These are phyloP conservation scores for Invenusta paracnida DNA, from an alignment of 2,888 invertebrate species.

Conservation along the genomic window DNA sequence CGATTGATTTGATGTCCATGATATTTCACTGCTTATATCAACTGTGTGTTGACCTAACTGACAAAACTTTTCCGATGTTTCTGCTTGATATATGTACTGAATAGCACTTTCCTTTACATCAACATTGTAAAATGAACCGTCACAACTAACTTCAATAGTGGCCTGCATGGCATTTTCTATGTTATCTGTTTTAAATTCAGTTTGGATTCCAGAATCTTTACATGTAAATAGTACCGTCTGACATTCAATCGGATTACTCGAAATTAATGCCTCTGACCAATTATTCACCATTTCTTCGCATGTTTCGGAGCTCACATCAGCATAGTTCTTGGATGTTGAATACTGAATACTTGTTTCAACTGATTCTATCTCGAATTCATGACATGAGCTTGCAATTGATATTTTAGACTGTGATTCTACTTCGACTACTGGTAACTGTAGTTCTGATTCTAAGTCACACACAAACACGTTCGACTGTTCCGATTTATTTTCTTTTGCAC, in stretches of 20 bases:
- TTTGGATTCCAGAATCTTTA: background rate
- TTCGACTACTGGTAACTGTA: background rate
- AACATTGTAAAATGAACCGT: too few relatives aligned
- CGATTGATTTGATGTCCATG: too few relatives aligned
- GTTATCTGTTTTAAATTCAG: background rate
- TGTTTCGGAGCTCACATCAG: background rate
- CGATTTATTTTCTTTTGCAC: background rate
- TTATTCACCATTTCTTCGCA: background rate
- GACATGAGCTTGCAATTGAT: background rate
- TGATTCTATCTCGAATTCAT: background rate
- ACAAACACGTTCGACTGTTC: background rate
- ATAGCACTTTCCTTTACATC: too few relatives aligned
- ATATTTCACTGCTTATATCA: too few relatives aligned
- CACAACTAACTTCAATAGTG: too few relatives aligned
- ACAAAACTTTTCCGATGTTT: too few relatives aligned
- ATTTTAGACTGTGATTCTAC: background rate
- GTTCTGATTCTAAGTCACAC: background rate
- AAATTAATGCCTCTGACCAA: background rate
- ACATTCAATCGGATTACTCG: background rate
- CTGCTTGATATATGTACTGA: too few relatives aligned
- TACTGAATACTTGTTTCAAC: background rate
- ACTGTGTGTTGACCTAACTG: too few relatives aligned
- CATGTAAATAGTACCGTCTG: background rate
- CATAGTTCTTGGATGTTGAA: background rate
- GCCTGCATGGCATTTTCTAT: background rate